A percentile compares a stretch with the other conserved stretches of the same genome.
These are phyloP conservation scores for Meteorus cinctellus DNA, from an alignment of 2,888 invertebrate species.

Conservation along the genomic window DNA sequence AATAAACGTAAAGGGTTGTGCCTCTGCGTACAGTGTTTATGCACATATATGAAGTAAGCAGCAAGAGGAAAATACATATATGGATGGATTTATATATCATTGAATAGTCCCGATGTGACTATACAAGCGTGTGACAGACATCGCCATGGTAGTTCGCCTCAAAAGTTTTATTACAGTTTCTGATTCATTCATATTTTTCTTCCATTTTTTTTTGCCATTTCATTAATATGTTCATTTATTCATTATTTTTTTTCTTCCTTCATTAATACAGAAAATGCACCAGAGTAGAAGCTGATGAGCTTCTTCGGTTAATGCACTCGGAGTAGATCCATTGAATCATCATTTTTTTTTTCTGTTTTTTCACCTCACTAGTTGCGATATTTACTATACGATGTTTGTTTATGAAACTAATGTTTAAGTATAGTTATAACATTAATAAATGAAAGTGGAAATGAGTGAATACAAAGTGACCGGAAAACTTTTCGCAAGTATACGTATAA, in stretches of 20 bases:
- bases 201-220: not conserved
- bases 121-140: conserved; percentile 13
- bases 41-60: not conserved
- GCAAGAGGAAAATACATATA: conserved; percentile 2
- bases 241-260: not conserved
- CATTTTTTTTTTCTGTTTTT: not conserved
- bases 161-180: not conserved
- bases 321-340: not conserved
- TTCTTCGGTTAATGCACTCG: not conserved
- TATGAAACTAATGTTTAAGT: not conserved
- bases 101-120: conserved; percentile 1
- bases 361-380: not conserved
- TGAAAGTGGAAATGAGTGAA: not conserved
- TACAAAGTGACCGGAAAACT: not conserved
- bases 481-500: not conserved
- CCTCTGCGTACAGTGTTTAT: not conserved
- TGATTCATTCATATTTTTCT: not conserved
- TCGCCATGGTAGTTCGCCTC: not conserved
- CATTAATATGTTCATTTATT: not conserved
- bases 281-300: not conserved
- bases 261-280: not conserved
- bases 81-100: conserved; percentile 9
- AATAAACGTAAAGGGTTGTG: conserved; percentile 8
- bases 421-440: not conserved
- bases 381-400: not conserved